phyloP scores from a whole-genome alignment of 2,888 invertebrate genomes.

The Pegoplata infirma region DNA sequence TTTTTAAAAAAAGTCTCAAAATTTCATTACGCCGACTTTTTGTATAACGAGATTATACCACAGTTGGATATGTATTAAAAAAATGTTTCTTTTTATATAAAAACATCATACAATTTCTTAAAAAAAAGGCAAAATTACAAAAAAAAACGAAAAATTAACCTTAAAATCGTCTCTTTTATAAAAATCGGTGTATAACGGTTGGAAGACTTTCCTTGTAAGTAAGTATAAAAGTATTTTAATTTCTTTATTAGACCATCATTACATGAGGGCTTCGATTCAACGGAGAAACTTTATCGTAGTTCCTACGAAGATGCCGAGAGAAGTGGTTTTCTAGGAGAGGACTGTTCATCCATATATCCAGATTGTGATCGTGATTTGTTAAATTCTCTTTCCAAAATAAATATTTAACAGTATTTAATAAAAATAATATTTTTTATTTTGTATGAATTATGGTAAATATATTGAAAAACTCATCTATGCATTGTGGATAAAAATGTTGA shows the following conservation, averaged over 20 bases:
- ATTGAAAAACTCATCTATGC: constrained; percentile 67
- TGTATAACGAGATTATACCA: too few relatives aligned
- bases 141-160: too few relatives aligned
- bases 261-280: constrained; percentile 80
- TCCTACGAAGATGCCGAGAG: constrained; percentile 74
- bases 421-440: constrained; percentile 1
- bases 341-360: constrained; percentile 73
- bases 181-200: too few relatives aligned
- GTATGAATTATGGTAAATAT: constrained; percentile 51
- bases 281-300: constrained; percentile 77
- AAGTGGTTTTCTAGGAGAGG: constrained; percentile 71
- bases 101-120: too few relatives aligned
- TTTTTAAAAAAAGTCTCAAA: too few relatives aligned
- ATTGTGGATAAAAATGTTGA: constrained; percentile 70
- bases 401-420: background rate
- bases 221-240: too few relatives aligned
- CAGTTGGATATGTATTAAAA: too few relatives aligned
- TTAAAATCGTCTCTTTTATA: too few relatives aligned
- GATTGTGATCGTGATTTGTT: constrained; percentile 72
- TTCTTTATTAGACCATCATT: constrained; percentile 78
- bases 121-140: too few relatives aligned
- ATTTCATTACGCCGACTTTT: too few relatives aligned
- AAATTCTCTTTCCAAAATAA: constrained; percentile 46
- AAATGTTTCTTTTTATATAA: too few relatives aligned
- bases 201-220: too few relatives aligned